Evolutionary conservation across 2,888 invertebrate genomes (phyloP).

Genomic region (Lochmaea capreae): DNA sequence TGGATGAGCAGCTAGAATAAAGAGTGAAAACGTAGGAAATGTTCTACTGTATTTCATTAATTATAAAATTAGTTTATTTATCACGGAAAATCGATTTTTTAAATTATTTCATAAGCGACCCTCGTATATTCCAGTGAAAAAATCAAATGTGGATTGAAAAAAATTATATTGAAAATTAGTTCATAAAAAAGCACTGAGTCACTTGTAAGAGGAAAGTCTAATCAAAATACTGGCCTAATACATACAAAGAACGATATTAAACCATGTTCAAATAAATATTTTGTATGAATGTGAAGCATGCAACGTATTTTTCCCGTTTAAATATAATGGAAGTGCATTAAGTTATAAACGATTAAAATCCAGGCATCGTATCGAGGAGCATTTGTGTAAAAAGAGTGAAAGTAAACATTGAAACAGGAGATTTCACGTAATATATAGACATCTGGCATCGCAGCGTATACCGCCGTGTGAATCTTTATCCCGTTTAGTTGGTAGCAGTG

Average conservation of each 20-base stretch:
- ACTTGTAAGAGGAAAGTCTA: neutral
- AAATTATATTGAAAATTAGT: too few species aligned
- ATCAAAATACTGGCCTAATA: neutral
- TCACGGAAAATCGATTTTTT: too few species aligned
- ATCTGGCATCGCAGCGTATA: slow-evolving; percentile 35
- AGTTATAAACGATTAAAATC: neutral
- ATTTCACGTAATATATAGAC: neutral
- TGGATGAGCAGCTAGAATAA: too few species aligned
- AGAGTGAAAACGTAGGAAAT: too few species aligned
- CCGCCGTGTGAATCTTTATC: slow-evolving; percentile 34
- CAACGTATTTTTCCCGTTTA: neutral
- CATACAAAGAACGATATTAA: neutral
- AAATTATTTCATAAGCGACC: too few species aligned
- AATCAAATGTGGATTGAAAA: too few species aligned
- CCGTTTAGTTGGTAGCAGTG: slow-evolving; percentile 59
- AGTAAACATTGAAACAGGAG: slow-evolving; percentile 23
- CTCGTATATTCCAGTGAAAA: too few species aligned
- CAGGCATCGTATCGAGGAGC: neutral
- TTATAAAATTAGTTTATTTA: too few species aligned
- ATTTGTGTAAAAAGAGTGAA: slow-evolving; percentile 17
- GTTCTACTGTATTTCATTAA: too few species aligned
- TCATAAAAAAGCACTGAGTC: neutral
- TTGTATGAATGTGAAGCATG: neutral
- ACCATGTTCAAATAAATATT: neutral
- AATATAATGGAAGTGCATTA: neutral